Percentiles rank a stretch among this genome's conserved stretches.
These are phyloP conservation scores for Drosophila aff. DNA, from an alignment of 1,140 invertebrate species.

Conservation along the genomic window DNA sequence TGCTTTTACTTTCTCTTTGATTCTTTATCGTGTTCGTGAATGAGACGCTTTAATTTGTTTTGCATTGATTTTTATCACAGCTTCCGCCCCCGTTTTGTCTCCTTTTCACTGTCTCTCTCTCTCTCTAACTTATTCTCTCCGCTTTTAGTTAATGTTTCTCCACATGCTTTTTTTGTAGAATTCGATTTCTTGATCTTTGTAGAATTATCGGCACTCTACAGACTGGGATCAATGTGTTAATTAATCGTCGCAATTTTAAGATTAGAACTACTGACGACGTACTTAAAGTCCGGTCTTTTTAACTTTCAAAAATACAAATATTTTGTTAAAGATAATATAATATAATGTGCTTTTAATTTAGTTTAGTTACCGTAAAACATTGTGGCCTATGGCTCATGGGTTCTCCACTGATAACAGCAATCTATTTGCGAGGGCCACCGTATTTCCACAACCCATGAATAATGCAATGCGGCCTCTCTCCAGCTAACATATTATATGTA, in stretches of 20 bases:
- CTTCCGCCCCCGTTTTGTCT: conserved; percentile 24
- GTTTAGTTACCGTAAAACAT: background rate
- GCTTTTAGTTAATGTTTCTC: conserved; percentile 4
- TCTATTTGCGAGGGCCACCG: conserved; percentile 10
- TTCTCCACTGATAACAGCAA: conserved; percentile 21
- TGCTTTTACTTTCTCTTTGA: conserved; percentile 63
- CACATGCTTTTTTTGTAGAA: conserved; percentile 9
- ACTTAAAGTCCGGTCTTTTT: background rate
- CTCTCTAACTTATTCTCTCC: conserved; percentile 12
- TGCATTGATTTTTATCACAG: conserved; percentile 77
- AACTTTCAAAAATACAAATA: background rate
- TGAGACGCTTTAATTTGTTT: conserved; percentile 59
- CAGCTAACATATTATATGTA: background rate
- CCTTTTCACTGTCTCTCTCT: background rate
- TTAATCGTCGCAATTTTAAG: conserved; percentile 22
- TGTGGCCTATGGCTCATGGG: conserved; percentile 28
- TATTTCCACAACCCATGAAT: conserved; percentile 23
- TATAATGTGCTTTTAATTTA: background rate
- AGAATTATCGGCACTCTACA: conserved; percentile 37
- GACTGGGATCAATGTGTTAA: conserved; percentile 56
- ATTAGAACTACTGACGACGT: background rate
- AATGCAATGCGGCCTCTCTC: conserved; percentile 26
- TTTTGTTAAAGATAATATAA: background rate
- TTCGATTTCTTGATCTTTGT: conserved; percentile 11
- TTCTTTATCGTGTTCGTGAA: conserved; percentile 13